These are phyloP conservation scores for Patella pellucida DNA, from an alignment of 2,888 invertebrate genomes.

Conservation along the genomic window DNA sequence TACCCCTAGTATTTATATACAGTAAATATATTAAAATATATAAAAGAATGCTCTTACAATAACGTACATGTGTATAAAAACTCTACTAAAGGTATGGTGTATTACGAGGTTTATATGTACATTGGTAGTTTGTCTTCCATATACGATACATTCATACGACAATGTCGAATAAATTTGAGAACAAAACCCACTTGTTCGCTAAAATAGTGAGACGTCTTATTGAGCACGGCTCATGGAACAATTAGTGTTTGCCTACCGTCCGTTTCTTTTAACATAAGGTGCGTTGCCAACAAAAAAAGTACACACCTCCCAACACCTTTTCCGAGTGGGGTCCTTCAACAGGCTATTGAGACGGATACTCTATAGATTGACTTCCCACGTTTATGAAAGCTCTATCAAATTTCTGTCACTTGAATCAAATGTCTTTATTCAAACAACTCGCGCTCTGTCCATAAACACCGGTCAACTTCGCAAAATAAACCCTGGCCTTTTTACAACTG, in stretches of 20 bases:
- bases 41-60: too few relatives aligned
- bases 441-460: neutral
- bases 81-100: too few relatives aligned
- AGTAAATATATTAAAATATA: too few relatives aligned
- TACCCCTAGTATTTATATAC: too few relatives aligned
- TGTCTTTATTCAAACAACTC: slow-evolving; percentile 7
- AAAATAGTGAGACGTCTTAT: neutral
- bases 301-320: neutral
- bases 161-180: neutral
- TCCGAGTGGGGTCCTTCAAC: neutral
- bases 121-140: too few relatives aligned
- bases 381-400: neutral
- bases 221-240: neutral
- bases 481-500: slow-evolving; percentile 9
- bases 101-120: too few relatives aligned
- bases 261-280: neutral
- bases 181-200: neutral
- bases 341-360: neutral
- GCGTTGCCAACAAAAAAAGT: neutral
- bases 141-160: too few relatives aligned
- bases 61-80: too few relatives aligned
- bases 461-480: slow-evolving; percentile 4
- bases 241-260: neutral
- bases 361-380: slow-evolving; percentile 2
- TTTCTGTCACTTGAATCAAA: slow-evolving; percentile 5